Evolutionary conservation across 2,888 invertebrate genomes (phyloP).

Genomic region (Geophilus truncorum): DNA sequence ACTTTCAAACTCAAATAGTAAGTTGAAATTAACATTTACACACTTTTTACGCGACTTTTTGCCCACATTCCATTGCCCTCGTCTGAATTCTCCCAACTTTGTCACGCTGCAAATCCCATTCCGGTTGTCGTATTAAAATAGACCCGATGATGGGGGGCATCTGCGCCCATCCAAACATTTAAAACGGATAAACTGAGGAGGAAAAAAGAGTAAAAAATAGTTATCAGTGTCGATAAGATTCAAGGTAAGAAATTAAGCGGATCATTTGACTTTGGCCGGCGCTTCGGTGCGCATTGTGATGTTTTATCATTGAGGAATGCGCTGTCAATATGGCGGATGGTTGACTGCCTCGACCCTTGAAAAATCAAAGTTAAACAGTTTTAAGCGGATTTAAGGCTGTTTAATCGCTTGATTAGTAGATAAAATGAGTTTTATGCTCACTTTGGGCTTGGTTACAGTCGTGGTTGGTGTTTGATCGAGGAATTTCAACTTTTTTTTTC

Average conservation of each 20-base stretch:
- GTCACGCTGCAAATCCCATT: constrained; percentile 29
- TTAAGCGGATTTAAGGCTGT: too few relatives aligned
- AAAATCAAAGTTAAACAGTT: neutral
- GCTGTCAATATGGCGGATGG: constrained; percentile 31
- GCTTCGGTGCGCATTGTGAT: neutral
- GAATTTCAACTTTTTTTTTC: too few relatives aligned
- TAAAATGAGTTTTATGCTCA: too few relatives aligned
- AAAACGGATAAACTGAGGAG: neutral
- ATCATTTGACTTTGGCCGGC: neutral
- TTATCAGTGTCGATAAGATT: neutral
- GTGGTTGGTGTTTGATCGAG: too few relatives aligned
- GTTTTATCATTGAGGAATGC: neutral
- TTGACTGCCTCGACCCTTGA: neutral
- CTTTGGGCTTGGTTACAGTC: too few relatives aligned
- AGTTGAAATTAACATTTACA: too few relatives aligned
- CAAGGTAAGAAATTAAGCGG: neutral
- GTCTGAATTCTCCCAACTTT: constrained; percentile 28
- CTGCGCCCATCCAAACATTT: neutral
- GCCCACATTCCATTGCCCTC: neutral
- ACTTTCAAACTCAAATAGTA: too few relatives aligned
- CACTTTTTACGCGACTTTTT: too few relatives aligned
- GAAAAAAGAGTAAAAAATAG: neutral
- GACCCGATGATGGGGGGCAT: neutral
- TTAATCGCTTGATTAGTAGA: too few relatives aligned
- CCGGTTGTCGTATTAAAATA: constrained; percentile 39